Base-by-base conservation (phyloP, 1,140 invertebrate species). In the Cotesia chilonis region DNA sequence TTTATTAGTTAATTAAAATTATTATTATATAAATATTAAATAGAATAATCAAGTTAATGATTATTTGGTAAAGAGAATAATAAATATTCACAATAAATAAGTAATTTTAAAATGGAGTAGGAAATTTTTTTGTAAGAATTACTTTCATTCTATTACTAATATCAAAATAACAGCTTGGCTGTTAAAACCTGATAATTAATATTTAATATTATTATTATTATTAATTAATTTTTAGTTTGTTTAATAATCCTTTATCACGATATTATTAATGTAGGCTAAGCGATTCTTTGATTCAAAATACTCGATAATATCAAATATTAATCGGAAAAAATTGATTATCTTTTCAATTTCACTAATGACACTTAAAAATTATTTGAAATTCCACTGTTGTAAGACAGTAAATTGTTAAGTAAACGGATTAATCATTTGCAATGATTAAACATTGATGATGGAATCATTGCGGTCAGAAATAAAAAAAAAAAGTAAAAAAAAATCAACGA, bases 211-310 rank as follows among this genome's bases (percentile, higher is more conserved):
- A 35, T 20, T 35, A 35, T 60, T 7, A 60, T 35, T 20, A 20
- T 20, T 60, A 10, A 12, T 60, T 28, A 35, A 55, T 41, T 41
- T 41, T 41, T 41, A 41, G 5, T 41, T 7, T 41, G 1, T 7
- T 41, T 4, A 47, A 47, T 47, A 47, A 47, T 9, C 41, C 41
- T 57, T 57, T 20, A 57, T 17, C 54, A 57, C n/a, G 54, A 14
- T 20, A 57, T 17, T 17, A 60, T 35, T 60, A 36, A 12, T 12
- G 9, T 28, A 60, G 20, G 20, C 59, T 35, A 60, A 60, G 59
- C 59, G 20, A 60, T 60, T 60, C 17, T 60, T 60, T 60, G 59
- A 60, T 60, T 60, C 10, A 60, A 55, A 55, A 14, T 14, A 55
- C 54, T 55, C 54, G n/a, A 47, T 47, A 47, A 47, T 47, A 47